Evolutionary conservation across 2,113 vertebrate species (phyloP).

Genomic region (Romanogobio albipinnatus): DNA sequence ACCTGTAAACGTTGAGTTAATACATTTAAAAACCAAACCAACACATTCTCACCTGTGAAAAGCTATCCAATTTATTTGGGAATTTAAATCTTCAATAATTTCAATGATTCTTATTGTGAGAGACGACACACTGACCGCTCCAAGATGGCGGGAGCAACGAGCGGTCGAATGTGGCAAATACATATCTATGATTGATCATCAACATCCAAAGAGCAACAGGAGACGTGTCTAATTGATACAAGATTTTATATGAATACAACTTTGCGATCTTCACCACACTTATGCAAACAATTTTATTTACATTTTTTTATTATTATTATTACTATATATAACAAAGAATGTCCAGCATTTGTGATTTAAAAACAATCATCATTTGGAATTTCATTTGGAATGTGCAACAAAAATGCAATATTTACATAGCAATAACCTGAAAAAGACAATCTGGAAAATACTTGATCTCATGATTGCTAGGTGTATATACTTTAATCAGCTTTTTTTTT

Average conservation of each 20-base stretch:
- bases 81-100: too few relatives aligned
- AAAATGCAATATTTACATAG: conserved; percentile 20
- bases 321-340: conserved; percentile 66
- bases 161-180: too few relatives aligned
- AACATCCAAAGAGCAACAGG: neutral
- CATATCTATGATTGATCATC: neutral
- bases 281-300: conserved; percentile 39
- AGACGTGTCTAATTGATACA: neutral
- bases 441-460: neutral
- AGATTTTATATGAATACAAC: neutral
- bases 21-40: too few relatives aligned
- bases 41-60: too few relatives aligned
- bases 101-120: too few relatives aligned
- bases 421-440: conserved; percentile 11
- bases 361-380: conserved; percentile 42
- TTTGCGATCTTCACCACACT: neutral
- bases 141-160: too few relatives aligned
- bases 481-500: neutral
- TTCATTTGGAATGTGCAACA: conserved; percentile 27
- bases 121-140: too few relatives aligned
- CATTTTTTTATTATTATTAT: conserved; percentile 46
- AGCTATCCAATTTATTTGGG: too few relatives aligned
- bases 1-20: too few relatives aligned
- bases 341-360: conserved; percentile 71
- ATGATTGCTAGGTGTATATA: neutral